Conservation (phyloP, 2,113 vertebrate genomes). For the Ibidorhyncha struthersii region DNA sequence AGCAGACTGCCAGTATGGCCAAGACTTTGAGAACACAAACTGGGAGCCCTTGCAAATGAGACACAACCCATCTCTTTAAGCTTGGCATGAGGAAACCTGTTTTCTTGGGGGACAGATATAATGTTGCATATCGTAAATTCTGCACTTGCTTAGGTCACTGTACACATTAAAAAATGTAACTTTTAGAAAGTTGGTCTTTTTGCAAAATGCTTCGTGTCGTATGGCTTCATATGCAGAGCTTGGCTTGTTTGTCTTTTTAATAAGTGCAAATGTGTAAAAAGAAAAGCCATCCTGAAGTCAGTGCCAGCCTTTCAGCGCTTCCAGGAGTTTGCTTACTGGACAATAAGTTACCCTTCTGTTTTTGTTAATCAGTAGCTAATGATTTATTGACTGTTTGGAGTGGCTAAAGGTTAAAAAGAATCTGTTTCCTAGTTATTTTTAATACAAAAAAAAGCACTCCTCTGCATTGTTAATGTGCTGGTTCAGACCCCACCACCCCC, state of each 20-base stretch:
- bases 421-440: conserved; percentile 61
- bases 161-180: background rate
- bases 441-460: background rate
- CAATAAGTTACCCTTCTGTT: conserved; percentile 40
- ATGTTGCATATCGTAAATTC: background rate
- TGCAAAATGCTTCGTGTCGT: background rate
- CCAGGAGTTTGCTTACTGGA: conserved; percentile 35
- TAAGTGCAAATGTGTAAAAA: conserved; percentile 21
- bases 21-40: background rate
- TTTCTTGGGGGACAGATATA: background rate
- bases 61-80: background rate
- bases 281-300: conserved; percentile 36
- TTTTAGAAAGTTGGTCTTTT: background rate
- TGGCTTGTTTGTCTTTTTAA: background rate
- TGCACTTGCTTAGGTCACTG: background rate
- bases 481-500: background rate
- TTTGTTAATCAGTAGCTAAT: conserved; percentile 68
- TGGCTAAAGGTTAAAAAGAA: conserved; percentile 67
- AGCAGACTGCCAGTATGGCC: background rate
- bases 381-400: conserved; percentile 48
- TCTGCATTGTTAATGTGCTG: background rate
- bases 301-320: conserved; percentile 36
- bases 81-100: background rate
- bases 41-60: background rate
- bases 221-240: conserved; percentile 14